Evolutionary conservation across 2,113 vertebrate genomes (phyloP), one percentile per base, ranked within the genome.

Genomic region (Rhinopomastus cyanomelas): DNA sequence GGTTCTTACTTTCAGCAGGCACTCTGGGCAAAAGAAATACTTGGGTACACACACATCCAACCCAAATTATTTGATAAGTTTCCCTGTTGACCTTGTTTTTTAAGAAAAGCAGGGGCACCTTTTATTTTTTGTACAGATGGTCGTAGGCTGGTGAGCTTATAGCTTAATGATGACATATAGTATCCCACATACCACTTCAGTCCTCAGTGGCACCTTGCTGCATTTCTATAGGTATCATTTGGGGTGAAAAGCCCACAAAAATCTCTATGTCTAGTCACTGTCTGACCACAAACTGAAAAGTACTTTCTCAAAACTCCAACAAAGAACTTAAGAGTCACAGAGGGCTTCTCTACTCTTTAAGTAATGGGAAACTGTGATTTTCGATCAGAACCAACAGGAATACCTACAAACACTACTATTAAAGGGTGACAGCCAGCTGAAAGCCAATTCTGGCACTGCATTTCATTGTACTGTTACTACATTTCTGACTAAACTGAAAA

Each of bases 401-500:
- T 37, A 67, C 8, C 15, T 48, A 64, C 10, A 67, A 84, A 62
- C n/a, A 60, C 20, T 85, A 16, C 26, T 52, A 79, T 4, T 74
- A 81, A 80, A 81, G 16, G 12, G 6, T 52, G 19, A 60, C 25
- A 66, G 26, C 2, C 60, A 89, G 25, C 0, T 69, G 60, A 81
- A 81, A 81, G n/a, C 4, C 14, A 6, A 88, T 56, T 88, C 34
- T n/a, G 85, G 16, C 12, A 48, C 15, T 84, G 26, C 34, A 44
- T 86, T 83, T 91, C 0, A 0, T 3, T 71, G 26, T 17, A 27
- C 26, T 53, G 57, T 90, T 88, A 49, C 56, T 59, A 88, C 65
- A 61, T 5, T 26, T 64, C n/a, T 86, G n/a, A 77, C 61, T 81
- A 84, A 90, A 84, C 23, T 18, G 56, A 64, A 71, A 94, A 78